phyloP scores from a whole-genome alignment of 2,113 vertebrate genomes.

The Nothocercus julius region DNA sequence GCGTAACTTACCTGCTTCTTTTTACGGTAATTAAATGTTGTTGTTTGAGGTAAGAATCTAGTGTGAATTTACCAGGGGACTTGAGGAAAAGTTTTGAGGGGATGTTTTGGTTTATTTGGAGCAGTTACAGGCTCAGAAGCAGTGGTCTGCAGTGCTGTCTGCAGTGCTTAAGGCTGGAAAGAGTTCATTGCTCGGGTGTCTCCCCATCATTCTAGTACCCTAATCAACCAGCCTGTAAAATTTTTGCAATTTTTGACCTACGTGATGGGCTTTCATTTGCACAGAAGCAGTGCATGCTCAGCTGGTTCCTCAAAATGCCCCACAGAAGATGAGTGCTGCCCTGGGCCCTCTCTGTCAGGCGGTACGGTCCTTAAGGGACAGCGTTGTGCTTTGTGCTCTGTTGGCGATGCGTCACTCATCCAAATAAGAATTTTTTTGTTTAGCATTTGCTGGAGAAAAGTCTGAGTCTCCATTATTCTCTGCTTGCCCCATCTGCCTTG shows the following conservation, averaged over 20 bases:
- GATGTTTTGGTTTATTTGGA: background rate
- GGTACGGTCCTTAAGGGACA: background rate
- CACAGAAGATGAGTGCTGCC: accelerated
- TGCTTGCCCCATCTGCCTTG: background rate
- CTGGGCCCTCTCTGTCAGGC: background rate
- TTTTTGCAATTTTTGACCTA: background rate
- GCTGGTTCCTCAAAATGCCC: background rate
- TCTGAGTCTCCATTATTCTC: slow-evolving; percentile 8
- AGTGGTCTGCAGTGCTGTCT: background rate
- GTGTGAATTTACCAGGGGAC: background rate
- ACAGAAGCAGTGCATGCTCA: accelerated
- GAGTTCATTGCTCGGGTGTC: background rate
- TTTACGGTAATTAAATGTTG: background rate
- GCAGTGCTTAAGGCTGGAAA: background rate
- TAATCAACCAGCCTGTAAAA: background rate
- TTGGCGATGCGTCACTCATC: background rate
- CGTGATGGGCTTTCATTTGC: background rate
- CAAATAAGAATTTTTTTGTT: slow-evolving; percentile 25
- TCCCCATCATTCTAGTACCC: background rate
- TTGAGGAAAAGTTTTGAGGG: background rate
- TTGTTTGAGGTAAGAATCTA: background rate
- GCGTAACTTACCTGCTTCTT: background rate
- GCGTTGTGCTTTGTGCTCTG: slow-evolving; percentile 1
- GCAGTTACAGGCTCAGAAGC: background rate
- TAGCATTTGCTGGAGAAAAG: background rate